Percentiles rank a stretch among this genome's conserved stretches.
Conservation (phyloP, 2,113 vertebrate genomes). For the Amazona vittata region DNA sequence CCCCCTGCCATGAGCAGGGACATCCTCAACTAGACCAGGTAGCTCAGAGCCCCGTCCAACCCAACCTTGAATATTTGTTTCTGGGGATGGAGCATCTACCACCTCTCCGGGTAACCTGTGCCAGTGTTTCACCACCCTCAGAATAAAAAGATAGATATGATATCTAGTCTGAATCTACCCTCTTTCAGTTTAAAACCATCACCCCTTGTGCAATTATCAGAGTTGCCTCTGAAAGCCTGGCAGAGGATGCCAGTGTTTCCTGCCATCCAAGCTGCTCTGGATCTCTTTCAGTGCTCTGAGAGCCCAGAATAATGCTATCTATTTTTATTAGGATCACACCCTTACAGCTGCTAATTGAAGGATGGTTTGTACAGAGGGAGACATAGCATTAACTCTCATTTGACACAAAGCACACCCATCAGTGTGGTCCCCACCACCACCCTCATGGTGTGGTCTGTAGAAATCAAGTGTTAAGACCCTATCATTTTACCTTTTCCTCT, state of each 20-base stretch:
- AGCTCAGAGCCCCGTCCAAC: fast-evolving
- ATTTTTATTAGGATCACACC: background rate
- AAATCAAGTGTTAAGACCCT: conserved; percentile 15
- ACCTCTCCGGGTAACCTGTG: background rate
- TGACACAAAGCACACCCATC: background rate
- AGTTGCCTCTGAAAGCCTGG: background rate
- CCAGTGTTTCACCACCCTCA: background rate
- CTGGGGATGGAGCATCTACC: background rate
- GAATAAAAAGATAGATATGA: fast-evolving
- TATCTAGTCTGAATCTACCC: background rate
- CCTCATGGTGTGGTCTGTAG: conserved; percentile 35
- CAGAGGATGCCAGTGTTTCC: background rate
- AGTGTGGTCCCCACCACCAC: conserved; percentile 54
- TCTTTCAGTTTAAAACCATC: background rate
- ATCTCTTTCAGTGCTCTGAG: background rate
- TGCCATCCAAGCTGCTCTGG: background rate
- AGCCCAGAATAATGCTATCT: background rate
- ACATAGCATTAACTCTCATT: background rate
- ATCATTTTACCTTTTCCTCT: conserved; percentile 61
- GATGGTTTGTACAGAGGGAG: background rate
- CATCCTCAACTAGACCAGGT: background rate
- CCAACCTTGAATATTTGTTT: background rate
- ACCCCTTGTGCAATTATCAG: background rate
- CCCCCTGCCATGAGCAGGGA: background rate
- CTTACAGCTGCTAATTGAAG: background rate